Base-by-base conservation (phyloP, 1,140 invertebrate species). In the Orius laevigatus region DNA sequence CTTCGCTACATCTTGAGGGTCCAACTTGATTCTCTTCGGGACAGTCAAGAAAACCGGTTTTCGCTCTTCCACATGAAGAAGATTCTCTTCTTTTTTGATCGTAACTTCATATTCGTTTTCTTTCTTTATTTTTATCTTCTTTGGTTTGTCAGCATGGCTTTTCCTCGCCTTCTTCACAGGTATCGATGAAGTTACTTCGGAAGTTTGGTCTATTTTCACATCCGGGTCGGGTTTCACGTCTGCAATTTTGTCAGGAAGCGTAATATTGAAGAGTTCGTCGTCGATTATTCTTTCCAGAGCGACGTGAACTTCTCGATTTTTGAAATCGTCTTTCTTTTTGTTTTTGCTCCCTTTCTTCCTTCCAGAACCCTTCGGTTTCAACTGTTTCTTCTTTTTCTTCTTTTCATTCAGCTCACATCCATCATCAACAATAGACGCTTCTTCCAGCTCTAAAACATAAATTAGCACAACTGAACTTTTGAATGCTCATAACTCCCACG, bases 391-490 rank as follows among this genome's bases (percentile, higher is more conserved):
- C 42, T 62, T 59, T 43, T 68, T 68, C 10, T 59, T 60, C 18
- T 50, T 62, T 39, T 64, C 63, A 41, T 66, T 68, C 2, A 68
- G 62, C 53, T 70, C 70, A 46, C 71, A 71, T 5, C 71, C 71
- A 19, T 67, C 71, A 43, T 74, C 71, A 33, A 62, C 70, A 2
- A 73, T 61, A 5, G 62, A 57, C 2, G 66, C 71, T 43, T 75
- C 70, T 18, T 67, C 58, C 0, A 70, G 62, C 52, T 73, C 70
- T 69, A 47, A 46, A 53, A 44, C 36, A 50, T 32, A 18, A 19
- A 40, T n/a, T n/a, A n/a, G n/a, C n/a, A n/a, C n/a, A n/a, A n/a
- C n/a, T n/a, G n/a, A n/a, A n/a, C n/a, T n/a, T n/a, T n/a, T n/a
- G n/a, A n/a, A n/a, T n/a, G n/a, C n/a, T n/a, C n/a, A n/a, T n/a